Evolutionary conservation across 2,888 invertebrate genomes (phyloP).

Genomic region (Ectropis crepuscularia): DNA sequence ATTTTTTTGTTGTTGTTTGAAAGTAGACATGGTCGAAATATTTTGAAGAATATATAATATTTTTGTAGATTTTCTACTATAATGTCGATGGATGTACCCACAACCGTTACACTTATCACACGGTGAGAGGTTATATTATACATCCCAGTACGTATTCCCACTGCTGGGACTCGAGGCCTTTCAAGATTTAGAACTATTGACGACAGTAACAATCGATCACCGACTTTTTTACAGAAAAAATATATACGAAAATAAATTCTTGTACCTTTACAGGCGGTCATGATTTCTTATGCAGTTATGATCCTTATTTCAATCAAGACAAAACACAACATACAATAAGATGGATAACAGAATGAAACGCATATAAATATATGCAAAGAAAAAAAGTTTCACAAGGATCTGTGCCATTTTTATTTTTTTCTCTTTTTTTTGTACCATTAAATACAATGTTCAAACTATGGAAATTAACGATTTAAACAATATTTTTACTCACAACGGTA

Average conservation of each 20-base stretch:
- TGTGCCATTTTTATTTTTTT: too few relatives aligned
- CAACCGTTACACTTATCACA: too few relatives aligned
- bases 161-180: neutral
- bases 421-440: too few relatives aligned
- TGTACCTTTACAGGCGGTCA: slow-evolving; percentile 5
- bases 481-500: too few relatives aligned
- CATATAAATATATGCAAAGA: neutral
- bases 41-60: too few relatives aligned
- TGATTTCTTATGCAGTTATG: slow-evolving; percentile 2
- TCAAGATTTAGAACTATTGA: neutral
- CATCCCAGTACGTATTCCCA: neutral
- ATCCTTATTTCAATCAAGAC: neutral
- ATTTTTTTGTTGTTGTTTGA: too few relatives aligned
- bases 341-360: neutral
- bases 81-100: too few relatives aligned
- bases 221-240: neutral
- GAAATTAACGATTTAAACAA: too few relatives aligned
- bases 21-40: too few relatives aligned
- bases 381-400: too few relatives aligned
- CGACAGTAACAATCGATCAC: neutral
- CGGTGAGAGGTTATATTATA: neutral
- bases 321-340: neutral
- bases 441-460: too few relatives aligned
- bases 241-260: slow-evolving; percentile 7
- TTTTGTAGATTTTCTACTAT: too few relatives aligned